Evolutionary conservation across 1,140 invertebrate genomes (phyloP).

Genomic region (Vanessa tameamea): DNA sequence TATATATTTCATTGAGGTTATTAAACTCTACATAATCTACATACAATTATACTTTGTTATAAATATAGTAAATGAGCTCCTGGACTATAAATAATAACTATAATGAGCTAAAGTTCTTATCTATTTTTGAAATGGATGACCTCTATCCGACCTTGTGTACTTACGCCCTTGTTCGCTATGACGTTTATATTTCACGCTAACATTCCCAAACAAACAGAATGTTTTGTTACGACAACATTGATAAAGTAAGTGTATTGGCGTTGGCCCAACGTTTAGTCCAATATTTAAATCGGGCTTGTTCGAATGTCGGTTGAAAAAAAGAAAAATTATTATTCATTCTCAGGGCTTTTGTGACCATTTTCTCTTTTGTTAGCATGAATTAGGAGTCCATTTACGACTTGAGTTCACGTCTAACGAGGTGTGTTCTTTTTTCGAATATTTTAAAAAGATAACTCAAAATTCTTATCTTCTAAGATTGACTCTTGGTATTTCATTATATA

Average conservation of each 20-base stretch:
- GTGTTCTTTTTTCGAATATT: conserved; percentile 5
- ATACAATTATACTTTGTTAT: too few relatives aligned
- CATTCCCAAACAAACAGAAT: conserved; percentile 26
- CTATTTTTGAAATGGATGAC: conserved; percentile 6
- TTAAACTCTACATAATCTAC: too few relatives aligned
- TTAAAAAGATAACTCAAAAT: background rate
- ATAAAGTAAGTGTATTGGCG: conserved; percentile 32
- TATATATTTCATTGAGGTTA: too few relatives aligned
- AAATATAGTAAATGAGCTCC: too few relatives aligned
- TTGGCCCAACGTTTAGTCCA: conserved; percentile 15
- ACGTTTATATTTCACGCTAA: conserved; percentile 27
- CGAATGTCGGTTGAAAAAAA: background rate
- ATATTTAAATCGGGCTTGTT: conserved; percentile 29
- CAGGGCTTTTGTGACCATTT: background rate
- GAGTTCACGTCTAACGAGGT: background rate
- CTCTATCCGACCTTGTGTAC: background rate
- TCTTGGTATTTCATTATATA: too few relatives aligned
- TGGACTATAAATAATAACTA: too few relatives aligned
- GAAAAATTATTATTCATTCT: background rate
- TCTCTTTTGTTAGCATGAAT: conserved; percentile 2
- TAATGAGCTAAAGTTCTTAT: background rate
- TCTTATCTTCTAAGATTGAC: too few relatives aligned
- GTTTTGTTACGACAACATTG: conserved; percentile 23
- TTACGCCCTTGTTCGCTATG: conserved; percentile 7
- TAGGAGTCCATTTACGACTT: conserved; percentile 7